These are phyloP conservation scores for Meteorus sp. DNA, from an alignment of 1,140 invertebrate species.

Conservation along the genomic window DNA sequence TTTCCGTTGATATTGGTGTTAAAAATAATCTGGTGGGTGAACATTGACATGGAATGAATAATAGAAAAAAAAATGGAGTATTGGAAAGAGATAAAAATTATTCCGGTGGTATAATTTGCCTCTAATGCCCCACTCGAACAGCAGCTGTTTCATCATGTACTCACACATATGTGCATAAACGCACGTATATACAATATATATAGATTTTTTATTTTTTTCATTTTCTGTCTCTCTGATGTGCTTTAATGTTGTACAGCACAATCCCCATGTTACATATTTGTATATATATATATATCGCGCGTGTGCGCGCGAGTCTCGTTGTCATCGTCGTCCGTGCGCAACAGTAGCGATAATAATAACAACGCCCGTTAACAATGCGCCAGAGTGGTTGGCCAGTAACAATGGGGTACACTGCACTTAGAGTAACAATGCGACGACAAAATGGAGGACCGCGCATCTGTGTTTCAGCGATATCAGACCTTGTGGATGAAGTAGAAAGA, in stretches of 20 bases:
- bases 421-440: slow-evolving; percentile 56
- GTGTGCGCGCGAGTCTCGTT: not conserved
- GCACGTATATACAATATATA: not conserved
- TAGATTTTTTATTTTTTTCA: slow-evolving; percentile 9
- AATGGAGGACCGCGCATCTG: slow-evolving; percentile 57
- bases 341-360: slow-evolving; percentile 59
- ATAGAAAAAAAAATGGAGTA: slow-evolving; percentile 4
- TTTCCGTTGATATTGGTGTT: too few relatives aligned
- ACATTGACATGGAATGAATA: not conserved
- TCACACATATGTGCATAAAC: too few relatives aligned
- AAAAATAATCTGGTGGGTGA: too few relatives aligned
- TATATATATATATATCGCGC: not conserved
- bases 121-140: slow-evolving; percentile 33
- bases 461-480: slow-evolving; percentile 33
- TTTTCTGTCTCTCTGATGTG: slow-evolving; percentile 19
- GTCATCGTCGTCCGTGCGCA: slow-evolving; percentile 27
- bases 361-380: slow-evolving; percentile 49
- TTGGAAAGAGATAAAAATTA: slow-evolving; percentile 28
- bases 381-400: slow-evolving; percentile 46
- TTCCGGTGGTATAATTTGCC: slow-evolving; percentile 31
- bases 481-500: slow-evolving; percentile 19
- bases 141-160: slow-evolving; percentile 39
- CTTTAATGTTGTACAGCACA: slow-evolving; percentile 3
- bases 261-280: not conserved
- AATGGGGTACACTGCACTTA: slow-evolving; percentile 54